A percentile compares a stretch with the other conserved stretches of the same genome.
Conservation (phyloP, 2,113 vertebrate species). For the Kryptolebias marmoratus region DNA sequence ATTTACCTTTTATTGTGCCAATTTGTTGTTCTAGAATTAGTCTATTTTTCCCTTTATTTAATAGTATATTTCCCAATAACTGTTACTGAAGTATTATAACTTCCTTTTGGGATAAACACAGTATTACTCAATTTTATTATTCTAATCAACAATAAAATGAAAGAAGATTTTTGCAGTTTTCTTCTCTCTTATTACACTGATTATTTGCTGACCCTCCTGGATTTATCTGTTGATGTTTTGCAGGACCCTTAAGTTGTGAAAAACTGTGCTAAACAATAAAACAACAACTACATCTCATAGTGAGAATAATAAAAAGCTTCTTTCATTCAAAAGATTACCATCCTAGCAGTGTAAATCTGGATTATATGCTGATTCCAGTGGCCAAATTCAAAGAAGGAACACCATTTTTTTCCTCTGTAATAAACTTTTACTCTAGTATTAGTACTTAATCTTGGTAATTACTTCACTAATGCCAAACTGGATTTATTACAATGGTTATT, state of each 20-base stretch:
- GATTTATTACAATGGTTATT: neutral
- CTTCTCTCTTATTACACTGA: neutral
- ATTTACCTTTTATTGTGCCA: too few species aligned
- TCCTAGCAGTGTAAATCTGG: neutral
- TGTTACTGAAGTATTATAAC: too few species aligned
- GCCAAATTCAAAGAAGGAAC: neutral
- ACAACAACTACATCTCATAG: neutral
- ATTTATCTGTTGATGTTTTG: conserved; percentile 5
- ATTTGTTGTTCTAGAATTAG: too few species aligned
- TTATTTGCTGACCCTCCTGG: neutral
- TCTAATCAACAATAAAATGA: neutral
- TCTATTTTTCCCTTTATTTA: too few species aligned
- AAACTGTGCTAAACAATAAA: neutral
- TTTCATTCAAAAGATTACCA: neutral
- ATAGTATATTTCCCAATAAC: too few species aligned
- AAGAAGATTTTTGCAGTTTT: neutral
- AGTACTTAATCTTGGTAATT: neutral
- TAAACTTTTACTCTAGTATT: neutral
- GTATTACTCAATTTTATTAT: too few species aligned
- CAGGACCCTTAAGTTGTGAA: neutral
- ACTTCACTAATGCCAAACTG: neutral
- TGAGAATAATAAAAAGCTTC: neutral
- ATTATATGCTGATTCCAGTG: neutral
- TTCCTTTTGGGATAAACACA: too few species aligned
- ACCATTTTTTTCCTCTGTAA: too few species aligned